Evolutionary conservation across 2,113 vertebrate genomes (phyloP), one percentile per base, ranked within the genome.

Genomic region (Antigone vipio): DNA sequence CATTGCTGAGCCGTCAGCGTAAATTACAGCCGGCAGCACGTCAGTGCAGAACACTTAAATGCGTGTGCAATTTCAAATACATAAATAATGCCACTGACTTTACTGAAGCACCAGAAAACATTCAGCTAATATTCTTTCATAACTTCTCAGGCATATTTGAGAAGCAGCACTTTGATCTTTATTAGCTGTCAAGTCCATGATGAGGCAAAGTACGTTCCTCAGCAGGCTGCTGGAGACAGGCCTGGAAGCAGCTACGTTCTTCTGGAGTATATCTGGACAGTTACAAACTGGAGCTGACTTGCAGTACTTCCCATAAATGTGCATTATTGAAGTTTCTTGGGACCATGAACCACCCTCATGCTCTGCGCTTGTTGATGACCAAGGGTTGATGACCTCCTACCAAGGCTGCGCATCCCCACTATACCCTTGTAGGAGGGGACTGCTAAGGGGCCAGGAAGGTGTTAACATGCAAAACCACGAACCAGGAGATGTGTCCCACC

Each of bases 121-220:
- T 76, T 62, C 74, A 69, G 55, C 50, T 73, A 53, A 72, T 85
- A 59, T 58, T 76, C 47, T 67, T 85, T 76, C 7, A 12, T 73
- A 92, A 75, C 50, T 85, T 55, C 87, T 89, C 80, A 69, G n/a
- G 53, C 85, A 62, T 53, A 58, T 60, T 66, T 87, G 62, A 85
- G 84, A 85, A 95, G 66, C 66, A 91, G 60, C 34, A 66, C 92
- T 95, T 95, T 92, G 84, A 96, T 94, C 84, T 92, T 95, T 92
- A 69, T 82, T 88, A 92, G 74, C 71, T 92, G 69, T 93, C 89
- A 85, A 66, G 69, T 58, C 81, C 63, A 24, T 14, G 67, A 95
- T 44, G 45, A 85, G 68, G 62, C 45, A 81, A 87, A 91, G 76
- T 58, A 62, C 0, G 19, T 15, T 93, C 80, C 74, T 85, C 80